Evolutionary conservation across 2,113 vertebrate species (phyloP).

Genomic region (Antechinus stuartii): DNA sequence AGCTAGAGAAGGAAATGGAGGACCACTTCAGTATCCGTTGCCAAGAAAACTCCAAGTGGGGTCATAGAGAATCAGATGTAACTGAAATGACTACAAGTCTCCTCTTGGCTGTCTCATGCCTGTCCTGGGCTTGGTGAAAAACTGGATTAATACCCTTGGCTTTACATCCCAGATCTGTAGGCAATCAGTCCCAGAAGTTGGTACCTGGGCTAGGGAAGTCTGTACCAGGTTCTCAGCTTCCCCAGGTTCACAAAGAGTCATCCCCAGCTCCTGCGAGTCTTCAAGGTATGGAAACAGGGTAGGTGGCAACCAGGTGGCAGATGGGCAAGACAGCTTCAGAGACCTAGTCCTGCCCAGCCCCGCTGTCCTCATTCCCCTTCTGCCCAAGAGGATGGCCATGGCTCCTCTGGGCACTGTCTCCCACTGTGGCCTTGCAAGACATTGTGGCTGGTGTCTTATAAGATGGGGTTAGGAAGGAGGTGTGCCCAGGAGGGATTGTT

Average conservation of each 20-base stretch:
- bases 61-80: not conserved
- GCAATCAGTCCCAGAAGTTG: not conserved
- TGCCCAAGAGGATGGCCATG: not conserved
- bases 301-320: not conserved
- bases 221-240: not conserved
- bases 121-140: not conserved
- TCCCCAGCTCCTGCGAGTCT: not conserved
- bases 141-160: not conserved
- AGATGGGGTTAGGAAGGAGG: slow-evolving; percentile 53
- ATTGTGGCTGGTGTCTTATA: slow-evolving; percentile 68
- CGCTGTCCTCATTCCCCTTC: not conserved
- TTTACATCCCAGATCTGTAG: not conserved
- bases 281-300: not conserved
- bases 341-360: not conserved
- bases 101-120: not conserved
- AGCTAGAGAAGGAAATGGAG: not conserved
- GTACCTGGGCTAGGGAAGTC: not conserved
- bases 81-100: not conserved
- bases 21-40: not conserved
- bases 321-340: not conserved
- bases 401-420: not conserved
- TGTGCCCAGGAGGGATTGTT: slow-evolving; percentile 53
- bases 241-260: not conserved
- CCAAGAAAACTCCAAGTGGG: not conserved
- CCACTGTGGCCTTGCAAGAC: not conserved